These are phyloP conservation scores for Darevskia nairensis DNA, from an alignment of 2,797 vertebrate species.

Conservation along the genomic window DNA sequence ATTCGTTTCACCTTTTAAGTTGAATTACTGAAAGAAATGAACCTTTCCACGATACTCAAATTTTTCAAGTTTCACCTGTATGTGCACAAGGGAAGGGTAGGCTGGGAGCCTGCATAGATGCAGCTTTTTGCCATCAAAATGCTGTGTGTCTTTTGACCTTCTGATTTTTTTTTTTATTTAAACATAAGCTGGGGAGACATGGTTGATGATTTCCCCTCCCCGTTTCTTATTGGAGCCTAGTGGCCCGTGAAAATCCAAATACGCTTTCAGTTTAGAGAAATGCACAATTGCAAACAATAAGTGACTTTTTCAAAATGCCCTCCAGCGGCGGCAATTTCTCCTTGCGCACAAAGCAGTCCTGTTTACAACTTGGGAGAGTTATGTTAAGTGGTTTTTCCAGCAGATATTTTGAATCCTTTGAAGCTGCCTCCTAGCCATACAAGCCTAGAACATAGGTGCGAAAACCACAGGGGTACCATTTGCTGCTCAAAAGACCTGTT, in stretches of 20 bases:
- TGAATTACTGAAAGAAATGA: too few relatives aligned
- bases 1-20: too few relatives aligned
- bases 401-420: constrained; percentile 14
- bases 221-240: not conserved
- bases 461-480: constrained; percentile 12
- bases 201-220: not conserved
- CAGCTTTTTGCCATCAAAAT: too few relatives aligned
- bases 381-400: constrained; percentile 26
- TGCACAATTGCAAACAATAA: not conserved
- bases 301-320: constrained; percentile 10
- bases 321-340: not conserved
- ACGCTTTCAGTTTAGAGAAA: not conserved
- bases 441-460: constrained; percentile 18
- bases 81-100: too few relatives aligned
- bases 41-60: too few relatives aligned
- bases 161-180: too few relatives aligned
- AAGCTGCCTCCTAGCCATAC: not conserved
- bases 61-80: too few relatives aligned
- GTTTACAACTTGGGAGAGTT: constrained; percentile 28
- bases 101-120: too few relatives aligned
- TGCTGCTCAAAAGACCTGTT: not conserved
- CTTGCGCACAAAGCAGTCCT: constrained; percentile 12
- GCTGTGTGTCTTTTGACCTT: too few relatives aligned
- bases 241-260: not conserved
- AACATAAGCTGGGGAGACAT: too few relatives aligned